These are phyloP conservation scores for Hymenopus coronatus DNA, from an alignment of 2,888 invertebrate genomes.

Conservation along the genomic window DNA sequence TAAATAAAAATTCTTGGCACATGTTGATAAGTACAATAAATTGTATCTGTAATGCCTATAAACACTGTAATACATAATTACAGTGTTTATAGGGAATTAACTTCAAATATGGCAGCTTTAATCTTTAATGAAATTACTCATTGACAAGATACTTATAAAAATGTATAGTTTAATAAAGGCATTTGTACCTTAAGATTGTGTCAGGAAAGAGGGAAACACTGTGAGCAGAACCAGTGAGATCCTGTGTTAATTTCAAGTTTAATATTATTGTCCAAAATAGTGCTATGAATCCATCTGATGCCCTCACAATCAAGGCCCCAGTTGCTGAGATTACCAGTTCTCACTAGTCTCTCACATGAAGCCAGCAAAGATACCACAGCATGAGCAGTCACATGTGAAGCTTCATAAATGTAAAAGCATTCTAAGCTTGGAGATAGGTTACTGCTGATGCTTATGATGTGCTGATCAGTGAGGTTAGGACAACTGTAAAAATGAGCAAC, in stretches of 20 bases:
- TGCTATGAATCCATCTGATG: slow-evolving; percentile 42
- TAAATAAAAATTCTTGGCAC: neutral
- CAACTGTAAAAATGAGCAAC: slow-evolving; percentile 47
- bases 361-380: slow-evolving; percentile 44
- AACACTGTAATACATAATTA: neutral
- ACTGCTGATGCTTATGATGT: slow-evolving; percentile 38
- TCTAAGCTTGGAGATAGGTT: slow-evolving; percentile 32
- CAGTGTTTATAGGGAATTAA: neutral
- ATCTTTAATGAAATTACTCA: neutral
- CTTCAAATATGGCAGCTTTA: neutral
- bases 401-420: slow-evolving; percentile 48
- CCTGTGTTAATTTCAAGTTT: slow-evolving; percentile 46
- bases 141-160: neutral
- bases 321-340: slow-evolving; percentile 47
- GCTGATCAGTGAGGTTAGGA: slow-evolving; percentile 44
- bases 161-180: neutral
- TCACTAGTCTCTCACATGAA: slow-evolving; percentile 43
- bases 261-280: slow-evolving; percentile 43
- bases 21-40: neutral
- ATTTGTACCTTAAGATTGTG: neutral
- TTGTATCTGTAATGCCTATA: neutral
- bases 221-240: slow-evolving; percentile 47
- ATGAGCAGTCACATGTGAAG: slow-evolving; percentile 43
- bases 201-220: slow-evolving; percentile 25
- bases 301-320: slow-evolving; percentile 47